Evolutionary conservation across 2,797 vertebrate species (phyloP).

Genomic region (Carduelis carduelis): DNA sequence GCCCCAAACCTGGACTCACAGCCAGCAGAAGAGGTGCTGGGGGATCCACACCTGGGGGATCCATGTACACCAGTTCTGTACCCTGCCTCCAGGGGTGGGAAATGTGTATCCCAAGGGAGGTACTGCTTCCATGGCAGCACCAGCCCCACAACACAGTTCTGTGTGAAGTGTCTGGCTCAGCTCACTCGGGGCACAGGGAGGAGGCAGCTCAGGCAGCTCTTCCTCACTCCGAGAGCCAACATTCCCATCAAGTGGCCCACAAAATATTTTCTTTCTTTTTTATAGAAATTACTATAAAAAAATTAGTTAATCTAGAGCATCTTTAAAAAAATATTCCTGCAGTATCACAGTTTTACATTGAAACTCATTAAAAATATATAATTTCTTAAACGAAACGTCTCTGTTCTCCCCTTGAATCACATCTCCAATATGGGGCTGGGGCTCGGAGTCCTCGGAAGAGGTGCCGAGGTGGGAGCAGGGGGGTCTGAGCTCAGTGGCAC

Average conservation of each 20-base stretch:
- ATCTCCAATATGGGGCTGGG: background rate
- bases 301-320: slow-evolving; percentile 55
- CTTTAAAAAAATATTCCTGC: slow-evolving; percentile 63
- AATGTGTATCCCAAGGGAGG: background rate
- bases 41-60: background rate
- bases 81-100: background rate
- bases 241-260: background rate
- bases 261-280: background rate
- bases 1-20: background rate
- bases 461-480: background rate
- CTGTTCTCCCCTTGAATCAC: background rate
- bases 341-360: slow-evolving; percentile 53
- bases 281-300: slow-evolving; percentile 66
- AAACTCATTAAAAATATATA: slow-evolving; percentile 58
- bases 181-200: background rate
- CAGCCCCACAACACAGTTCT: background rate
- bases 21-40: background rate
- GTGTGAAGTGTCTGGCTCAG: background rate
- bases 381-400: slow-evolving; percentile 43
- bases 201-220: background rate
- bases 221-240: background rate
- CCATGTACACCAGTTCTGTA: background rate
- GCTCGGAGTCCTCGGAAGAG: background rate
- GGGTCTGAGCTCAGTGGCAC: slow-evolving; percentile 85
- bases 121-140: background rate